phyloP scores from a whole-genome alignment of 1,140 invertebrate species.

The Aricia agestis region DNA sequence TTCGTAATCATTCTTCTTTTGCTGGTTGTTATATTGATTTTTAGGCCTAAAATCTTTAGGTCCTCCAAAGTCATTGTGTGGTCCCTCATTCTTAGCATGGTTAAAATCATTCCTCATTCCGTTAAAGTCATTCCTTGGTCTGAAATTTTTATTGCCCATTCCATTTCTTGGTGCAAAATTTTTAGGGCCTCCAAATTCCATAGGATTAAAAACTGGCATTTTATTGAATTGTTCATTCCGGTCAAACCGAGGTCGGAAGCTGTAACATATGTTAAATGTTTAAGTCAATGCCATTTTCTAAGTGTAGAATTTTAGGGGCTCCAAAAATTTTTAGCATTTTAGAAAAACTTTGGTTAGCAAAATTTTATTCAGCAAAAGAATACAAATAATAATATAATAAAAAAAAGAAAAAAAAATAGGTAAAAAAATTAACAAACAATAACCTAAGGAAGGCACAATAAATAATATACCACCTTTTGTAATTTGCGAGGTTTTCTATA shows the following conservation, averaged over 20 bases:
- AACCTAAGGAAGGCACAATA: too few species aligned
- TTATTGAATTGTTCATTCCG: constrained; percentile 79
- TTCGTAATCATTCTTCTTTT: constrained; percentile 62
- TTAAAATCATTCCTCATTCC: constrained; percentile 77
- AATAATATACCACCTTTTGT: too few species aligned
- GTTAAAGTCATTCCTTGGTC: constrained; percentile 70
- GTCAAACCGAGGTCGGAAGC: constrained; percentile 77
- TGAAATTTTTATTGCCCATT: constrained; percentile 65
- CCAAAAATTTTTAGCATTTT: too few species aligned
- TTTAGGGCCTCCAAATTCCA: constrained; percentile 74
- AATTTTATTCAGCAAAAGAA: too few species aligned
- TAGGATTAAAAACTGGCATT: constrained; percentile 68
- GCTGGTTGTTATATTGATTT: constrained; percentile 77
- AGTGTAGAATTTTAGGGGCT: too few species aligned
- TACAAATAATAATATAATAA: too few species aligned
- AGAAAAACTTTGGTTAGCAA: too few species aligned
- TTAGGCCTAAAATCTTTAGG: constrained; percentile 69
- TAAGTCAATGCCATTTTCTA: too few species aligned
- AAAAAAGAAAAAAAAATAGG: too few species aligned
- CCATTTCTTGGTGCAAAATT: constrained; percentile 71
- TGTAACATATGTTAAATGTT: constrained; percentile 22
- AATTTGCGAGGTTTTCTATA: too few species aligned
- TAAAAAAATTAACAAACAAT: too few species aligned
- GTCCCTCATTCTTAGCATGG: constrained; percentile 68
- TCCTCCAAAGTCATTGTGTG: constrained; percentile 68